Percentiles rank a stretch among this genome's conserved stretches.
These are phyloP conservation scores for Campoletis sonorensis DNA, from an alignment of 1,140 invertebrate genomes.

Conservation along the genomic window DNA sequence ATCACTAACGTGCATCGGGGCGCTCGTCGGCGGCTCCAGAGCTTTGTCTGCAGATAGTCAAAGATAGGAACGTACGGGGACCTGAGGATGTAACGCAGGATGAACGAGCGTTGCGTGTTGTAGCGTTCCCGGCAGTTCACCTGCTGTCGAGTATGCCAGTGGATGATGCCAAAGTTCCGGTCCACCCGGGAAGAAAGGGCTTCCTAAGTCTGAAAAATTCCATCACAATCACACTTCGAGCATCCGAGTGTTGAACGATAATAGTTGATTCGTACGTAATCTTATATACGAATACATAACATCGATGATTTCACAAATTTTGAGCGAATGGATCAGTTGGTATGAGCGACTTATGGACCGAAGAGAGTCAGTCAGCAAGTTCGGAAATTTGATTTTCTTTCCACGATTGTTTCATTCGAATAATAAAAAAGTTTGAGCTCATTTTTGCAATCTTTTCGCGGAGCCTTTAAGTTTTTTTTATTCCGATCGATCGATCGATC, in stretches of 20 bases:
- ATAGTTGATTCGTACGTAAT: not conserved
- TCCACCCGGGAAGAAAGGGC: slow-evolving; percentile 94
- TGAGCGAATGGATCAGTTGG: too few species aligned
- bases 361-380: too few species aligned
- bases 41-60: slow-evolving; percentile 95
- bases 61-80: slow-evolving; percentile 96
- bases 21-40: slow-evolving; percentile 79
- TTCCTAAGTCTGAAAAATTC: slow-evolving; percentile 88
- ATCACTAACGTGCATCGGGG: slow-evolving; percentile 77
- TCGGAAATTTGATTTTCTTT: too few species aligned
- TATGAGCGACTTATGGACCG: too few species aligned
- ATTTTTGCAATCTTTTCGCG: too few species aligned
- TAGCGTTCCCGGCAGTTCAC: slow-evolving; percentile 88
- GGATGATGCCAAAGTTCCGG: slow-evolving; percentile 96
- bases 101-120: slow-evolving; percentile 94
- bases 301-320: not conserved
- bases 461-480: too few species aligned
- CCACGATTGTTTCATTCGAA: too few species aligned
- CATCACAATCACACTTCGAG: slow-evolving; percentile 41
- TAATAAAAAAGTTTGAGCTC: too few species aligned
- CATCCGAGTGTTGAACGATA: slow-evolving; percentile 30
- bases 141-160: slow-evolving; percentile 88
- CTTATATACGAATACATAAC: not conserved
- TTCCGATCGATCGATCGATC: too few species aligned
- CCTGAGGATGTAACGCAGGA: slow-evolving; percentile 97